These are phyloP conservation scores for Panzeria rudis DNA, from an alignment of 2,888 invertebrate species.

Conservation along the genomic window DNA sequence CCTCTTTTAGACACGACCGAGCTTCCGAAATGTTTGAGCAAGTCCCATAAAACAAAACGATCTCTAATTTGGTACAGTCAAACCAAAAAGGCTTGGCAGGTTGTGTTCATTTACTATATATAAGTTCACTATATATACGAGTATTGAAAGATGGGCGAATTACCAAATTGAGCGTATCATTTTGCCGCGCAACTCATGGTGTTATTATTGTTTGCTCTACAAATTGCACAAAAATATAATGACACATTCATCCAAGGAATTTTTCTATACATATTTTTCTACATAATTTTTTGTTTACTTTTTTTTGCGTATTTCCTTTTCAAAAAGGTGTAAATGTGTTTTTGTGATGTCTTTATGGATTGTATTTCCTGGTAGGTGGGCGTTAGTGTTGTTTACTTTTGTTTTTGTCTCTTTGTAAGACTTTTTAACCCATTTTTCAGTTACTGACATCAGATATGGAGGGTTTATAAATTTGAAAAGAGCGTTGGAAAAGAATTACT, in stretches of 20 bases:
- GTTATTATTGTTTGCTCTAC: constrained; percentile 26
- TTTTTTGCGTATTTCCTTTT: constrained; percentile 20
- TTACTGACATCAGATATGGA: constrained; percentile 51
- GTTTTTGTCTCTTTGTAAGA: constrained; percentile 14
- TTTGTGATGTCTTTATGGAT: constrained; percentile 21
- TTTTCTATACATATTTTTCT: constrained; percentile 5
- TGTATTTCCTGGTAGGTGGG: constrained; percentile 67
- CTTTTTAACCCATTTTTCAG: constrained; percentile 66
- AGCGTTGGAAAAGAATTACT: constrained; percentile 1
- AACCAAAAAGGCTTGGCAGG: too few relatives aligned
- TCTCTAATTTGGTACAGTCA: too few relatives aligned
- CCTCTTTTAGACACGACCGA: too few relatives aligned
- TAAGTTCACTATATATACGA: too few relatives aligned
- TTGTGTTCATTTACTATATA: too few relatives aligned
- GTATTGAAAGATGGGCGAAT: neutral
- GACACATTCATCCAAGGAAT: constrained; percentile 44
- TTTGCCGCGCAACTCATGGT: neutral
- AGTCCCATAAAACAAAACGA: too few relatives aligned
- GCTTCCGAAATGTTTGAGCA: too few relatives aligned
- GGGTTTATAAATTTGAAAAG: constrained; percentile 28
- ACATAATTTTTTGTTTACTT: neutral
- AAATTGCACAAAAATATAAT: constrained; percentile 44
- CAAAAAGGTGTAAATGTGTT: constrained; percentile 58
- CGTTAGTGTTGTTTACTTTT: constrained; percentile 39
- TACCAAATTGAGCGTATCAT: neutral